A percentile compares a stretch with the other conserved stretches of the same genome.
Conservation (phyloP, 2,113 vertebrate species). For the Fregetta grallaria region DNA sequence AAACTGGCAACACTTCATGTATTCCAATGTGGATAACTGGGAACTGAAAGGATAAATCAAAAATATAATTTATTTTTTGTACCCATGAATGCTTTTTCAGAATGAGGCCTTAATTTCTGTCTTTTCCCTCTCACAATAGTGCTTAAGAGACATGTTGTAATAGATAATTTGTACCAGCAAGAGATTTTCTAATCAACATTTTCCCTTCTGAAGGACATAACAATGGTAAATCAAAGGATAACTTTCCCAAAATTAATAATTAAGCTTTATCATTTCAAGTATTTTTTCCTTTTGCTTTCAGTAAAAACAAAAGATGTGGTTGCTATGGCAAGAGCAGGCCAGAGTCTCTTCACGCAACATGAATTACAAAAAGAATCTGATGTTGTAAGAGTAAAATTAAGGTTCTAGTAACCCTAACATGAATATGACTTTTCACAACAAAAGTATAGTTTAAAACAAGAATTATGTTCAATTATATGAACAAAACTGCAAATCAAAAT, state of each 20-base stretch:
- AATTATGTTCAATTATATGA: background rate
- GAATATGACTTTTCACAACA: background rate
- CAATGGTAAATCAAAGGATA: conserved; percentile 1
- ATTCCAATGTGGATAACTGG: background rate
- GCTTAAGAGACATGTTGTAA: background rate
- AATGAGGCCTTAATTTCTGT: background rate
- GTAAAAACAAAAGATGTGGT: background rate
- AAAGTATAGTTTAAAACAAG: background rate
- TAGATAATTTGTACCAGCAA: background rate
- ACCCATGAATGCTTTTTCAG: background rate
- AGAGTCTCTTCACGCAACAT: background rate
- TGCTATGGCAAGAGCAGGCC: conserved; percentile 16
- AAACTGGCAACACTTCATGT: background rate
- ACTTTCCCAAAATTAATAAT: conserved; percentile 16
- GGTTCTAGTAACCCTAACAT: background rate
- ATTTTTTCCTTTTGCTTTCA: background rate
- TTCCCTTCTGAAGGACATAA: background rate
- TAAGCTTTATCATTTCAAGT: background rate
- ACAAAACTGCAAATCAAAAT: background rate
- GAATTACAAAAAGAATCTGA: background rate
- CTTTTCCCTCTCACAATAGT: background rate
- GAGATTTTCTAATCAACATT: background rate
- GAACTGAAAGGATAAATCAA: background rate
- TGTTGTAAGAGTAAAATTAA: background rate
- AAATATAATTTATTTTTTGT: background rate